These are phyloP conservation scores for Cephus nigrinus DNA, from an alignment of 2,888 invertebrate genomes.

Conservation along the genomic window DNA sequence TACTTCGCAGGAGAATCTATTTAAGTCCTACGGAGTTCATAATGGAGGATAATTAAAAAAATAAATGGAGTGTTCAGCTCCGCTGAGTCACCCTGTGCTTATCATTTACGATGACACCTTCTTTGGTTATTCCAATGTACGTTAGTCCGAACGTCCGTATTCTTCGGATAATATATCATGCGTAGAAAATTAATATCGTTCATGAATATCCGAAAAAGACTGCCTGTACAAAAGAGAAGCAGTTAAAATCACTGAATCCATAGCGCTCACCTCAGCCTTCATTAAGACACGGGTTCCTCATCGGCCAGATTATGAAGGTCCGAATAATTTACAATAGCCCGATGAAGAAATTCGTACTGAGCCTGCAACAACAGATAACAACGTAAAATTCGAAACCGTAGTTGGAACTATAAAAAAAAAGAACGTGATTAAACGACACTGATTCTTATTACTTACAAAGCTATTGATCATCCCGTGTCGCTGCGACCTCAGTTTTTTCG, in stretches of 20 bases:
- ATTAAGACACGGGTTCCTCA: constrained; percentile 59
- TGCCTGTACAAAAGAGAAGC: background rate
- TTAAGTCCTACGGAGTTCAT: background rate
- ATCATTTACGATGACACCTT: constrained; percentile 5
- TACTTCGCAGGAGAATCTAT: background rate
- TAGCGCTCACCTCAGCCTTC: constrained; percentile 30
- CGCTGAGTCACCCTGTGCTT: background rate
- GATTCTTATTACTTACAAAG: constrained; percentile 73
- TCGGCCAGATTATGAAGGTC: constrained; percentile 85
- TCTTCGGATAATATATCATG: constrained; percentile 20
- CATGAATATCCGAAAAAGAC: constrained; percentile 15
- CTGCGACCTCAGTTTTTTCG: constrained; percentile 86
- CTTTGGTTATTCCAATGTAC: constrained; percentile 42
- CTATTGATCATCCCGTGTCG: constrained; percentile 86
- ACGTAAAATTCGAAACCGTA: background rate
- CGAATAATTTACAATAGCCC: constrained; percentile 90
- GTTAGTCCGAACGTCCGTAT: constrained; percentile 27
- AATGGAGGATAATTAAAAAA: background rate
- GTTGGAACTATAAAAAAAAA: background rate
- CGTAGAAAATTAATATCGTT: constrained; percentile 25
- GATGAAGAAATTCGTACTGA: constrained; percentile 93
- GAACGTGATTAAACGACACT: background rate
- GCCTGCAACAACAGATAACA: constrained; percentile 70
- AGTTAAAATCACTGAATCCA: background rate
- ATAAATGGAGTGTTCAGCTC: background rate